Evolutionary conservation across 2,113 vertebrate species (phyloP).

Genomic region (Thryonomys swinderianus): DNA sequence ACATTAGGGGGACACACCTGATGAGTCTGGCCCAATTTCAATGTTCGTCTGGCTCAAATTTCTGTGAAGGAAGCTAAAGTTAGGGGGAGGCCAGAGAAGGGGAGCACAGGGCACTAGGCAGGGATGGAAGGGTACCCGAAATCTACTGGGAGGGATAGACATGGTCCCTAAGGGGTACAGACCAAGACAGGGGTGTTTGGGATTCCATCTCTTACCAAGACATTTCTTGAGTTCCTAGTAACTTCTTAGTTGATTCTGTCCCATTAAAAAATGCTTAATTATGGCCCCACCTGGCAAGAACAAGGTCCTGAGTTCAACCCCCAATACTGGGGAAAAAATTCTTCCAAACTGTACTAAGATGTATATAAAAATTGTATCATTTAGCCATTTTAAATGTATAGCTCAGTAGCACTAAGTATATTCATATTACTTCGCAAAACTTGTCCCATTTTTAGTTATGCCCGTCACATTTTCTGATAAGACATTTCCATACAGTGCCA

Average conservation of each 20-base stretch:
- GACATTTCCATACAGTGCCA: not conserved
- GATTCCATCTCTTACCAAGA: not conserved
- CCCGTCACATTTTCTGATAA: slow-evolving; percentile 18
- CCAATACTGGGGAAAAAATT: no score
- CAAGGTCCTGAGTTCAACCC: no score
- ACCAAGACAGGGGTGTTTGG: not conserved
- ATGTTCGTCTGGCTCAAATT: not conserved
- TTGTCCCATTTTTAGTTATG: not conserved
- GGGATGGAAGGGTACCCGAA: not conserved
- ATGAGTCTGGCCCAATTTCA: not conserved
- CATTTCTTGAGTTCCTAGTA: not conserved
- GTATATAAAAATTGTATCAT: not conserved
- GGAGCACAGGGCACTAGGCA: not conserved
- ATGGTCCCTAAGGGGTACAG: not conserved
- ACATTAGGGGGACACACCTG: no score
- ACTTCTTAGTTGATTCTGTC: not conserved
- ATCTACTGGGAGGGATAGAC: not conserved
- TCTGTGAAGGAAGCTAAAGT: not conserved
- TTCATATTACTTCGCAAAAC: not conserved
- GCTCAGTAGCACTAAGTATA: not conserved
- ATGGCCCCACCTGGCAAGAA: not conserved
- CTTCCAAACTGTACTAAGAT: not conserved
- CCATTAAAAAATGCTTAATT: not conserved
- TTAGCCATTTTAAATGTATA: not conserved
- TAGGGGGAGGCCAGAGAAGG: not conserved